A percentile compares a stretch with the other conserved stretches of the same genome.
Evolutionary conservation across 2,113 vertebrate genomes (phyloP).

Genomic region (Ictidomys tridecemlineatus): DNA sequence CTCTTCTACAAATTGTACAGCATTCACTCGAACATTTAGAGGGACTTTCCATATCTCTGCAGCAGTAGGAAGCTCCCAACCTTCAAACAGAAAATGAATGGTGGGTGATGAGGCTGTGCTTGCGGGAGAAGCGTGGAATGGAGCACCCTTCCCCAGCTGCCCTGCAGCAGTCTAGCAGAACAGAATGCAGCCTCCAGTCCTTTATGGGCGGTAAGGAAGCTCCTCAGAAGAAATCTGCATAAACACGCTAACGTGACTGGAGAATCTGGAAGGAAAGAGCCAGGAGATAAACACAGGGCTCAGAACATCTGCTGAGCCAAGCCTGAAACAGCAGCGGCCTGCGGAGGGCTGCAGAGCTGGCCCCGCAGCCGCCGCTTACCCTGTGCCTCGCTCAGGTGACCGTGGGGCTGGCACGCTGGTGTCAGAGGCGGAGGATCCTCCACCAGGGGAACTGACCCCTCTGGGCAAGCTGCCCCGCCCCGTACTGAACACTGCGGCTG

Average conservation of each 20-base stretch:
- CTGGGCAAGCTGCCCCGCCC: background rate
- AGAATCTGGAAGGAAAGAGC: background rate
- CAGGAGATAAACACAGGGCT: background rate
- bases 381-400: background rate
- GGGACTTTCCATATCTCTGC: too few relatives aligned
- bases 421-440: background rate
- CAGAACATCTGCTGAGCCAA: background rate
- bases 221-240: background rate
- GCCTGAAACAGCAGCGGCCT: background rate
- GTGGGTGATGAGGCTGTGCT: background rate
- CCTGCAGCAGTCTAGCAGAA: background rate
- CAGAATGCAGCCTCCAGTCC: background rate
- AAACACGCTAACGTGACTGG: background rate
- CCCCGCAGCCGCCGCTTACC: too few relatives aligned
- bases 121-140: background rate
- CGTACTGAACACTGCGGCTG: accelerated
- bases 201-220: background rate
- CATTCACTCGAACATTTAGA: background rate
- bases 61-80: background rate
- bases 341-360: too few relatives aligned
- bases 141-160: too few relatives aligned
- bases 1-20: background rate
- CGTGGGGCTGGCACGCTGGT: background rate
- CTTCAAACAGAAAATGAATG: background rate
- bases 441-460: background rate